A percentile compares a stretch with the other conserved stretches of the same genome.
These are phyloP conservation scores for Sebastes paucispinis DNA, from an alignment of 2,797 vertebrate genomes.

Conservation along the genomic window DNA sequence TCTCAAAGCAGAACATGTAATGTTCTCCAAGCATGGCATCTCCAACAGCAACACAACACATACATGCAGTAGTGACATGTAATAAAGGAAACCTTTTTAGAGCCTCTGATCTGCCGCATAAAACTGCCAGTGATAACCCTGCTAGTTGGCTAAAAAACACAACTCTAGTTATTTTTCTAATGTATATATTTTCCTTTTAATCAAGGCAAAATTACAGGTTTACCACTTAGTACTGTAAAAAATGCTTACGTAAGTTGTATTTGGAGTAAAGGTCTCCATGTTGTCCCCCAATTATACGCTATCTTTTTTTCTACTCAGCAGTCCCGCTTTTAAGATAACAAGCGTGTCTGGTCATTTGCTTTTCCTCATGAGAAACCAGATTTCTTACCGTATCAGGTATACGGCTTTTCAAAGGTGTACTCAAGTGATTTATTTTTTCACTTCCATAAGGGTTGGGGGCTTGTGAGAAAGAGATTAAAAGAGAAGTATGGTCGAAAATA, in stretches of 20 bases:
- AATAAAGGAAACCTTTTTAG: constrained; percentile 49
- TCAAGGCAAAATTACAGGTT: neutral
- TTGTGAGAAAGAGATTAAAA: neutral
- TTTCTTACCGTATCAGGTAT: neutral
- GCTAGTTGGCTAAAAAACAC: neutral
- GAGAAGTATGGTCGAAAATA: neutral
- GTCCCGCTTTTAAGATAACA: neutral
- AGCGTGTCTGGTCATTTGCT: neutral
- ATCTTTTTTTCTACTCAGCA: neutral
- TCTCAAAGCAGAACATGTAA: constrained; percentile 30
- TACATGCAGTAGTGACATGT: constrained; percentile 41
- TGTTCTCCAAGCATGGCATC: constrained; percentile 37
- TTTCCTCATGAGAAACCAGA: neutral
- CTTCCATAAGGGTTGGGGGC: neutral
- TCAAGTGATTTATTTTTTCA: neutral
- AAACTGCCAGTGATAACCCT: constrained; percentile 19
- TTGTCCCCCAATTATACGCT: neutral
- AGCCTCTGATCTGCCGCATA: constrained; percentile 38
- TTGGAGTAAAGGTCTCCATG: neutral
- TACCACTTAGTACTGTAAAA: neutral
- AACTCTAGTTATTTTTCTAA: neutral
- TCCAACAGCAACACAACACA: constrained; percentile 40
- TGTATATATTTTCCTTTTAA: neutral
- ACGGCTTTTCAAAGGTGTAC: neutral
- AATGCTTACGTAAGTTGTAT: neutral